Conservation (phyloP, 2,113 vertebrate species). For the Chitala chitala region DNA sequence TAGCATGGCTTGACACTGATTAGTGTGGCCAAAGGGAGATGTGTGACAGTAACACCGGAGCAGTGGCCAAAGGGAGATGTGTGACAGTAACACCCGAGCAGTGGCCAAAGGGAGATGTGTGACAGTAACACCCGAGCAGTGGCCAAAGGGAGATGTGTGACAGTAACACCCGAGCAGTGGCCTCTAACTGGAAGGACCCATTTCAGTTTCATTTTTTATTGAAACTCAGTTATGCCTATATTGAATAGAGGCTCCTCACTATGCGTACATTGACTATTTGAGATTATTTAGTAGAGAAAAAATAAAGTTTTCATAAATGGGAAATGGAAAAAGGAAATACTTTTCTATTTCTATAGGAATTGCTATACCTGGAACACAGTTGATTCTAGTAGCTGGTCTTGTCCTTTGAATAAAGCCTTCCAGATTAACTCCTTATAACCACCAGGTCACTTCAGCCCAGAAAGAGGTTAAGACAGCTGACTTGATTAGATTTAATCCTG, state of each 20-base stretch:
- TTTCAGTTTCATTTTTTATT: constrained; percentile 62
- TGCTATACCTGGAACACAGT: constrained; percentile 80
- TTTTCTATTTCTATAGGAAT: constrained; percentile 80
- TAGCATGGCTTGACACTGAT: constrained; percentile 99
- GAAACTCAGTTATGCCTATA: constrained; percentile 74
- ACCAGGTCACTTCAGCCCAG: constrained; percentile 63
- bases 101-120: too few relatives aligned
- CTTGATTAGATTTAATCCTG: constrained; percentile 33
- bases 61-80: too few relatives aligned
- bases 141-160: constrained; percentile 70
- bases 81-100: constrained; percentile 61
- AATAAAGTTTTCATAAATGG: constrained; percentile 82
- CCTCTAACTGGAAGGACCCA: constrained; percentile 68
- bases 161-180: constrained; percentile 68
- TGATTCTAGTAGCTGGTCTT: constrained; percentile 79
- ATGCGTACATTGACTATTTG: constrained; percentile 86
- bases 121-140: constrained; percentile 67
- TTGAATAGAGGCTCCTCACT: constrained; percentile 80
- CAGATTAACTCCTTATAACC: constrained; percentile 59
- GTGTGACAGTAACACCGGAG: constrained; percentile 43
- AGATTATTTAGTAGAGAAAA: constrained; percentile 56
- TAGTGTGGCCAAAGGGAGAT: constrained; percentile 83
- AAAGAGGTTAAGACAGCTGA: constrained; percentile 54
- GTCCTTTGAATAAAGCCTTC: constrained; percentile 76
- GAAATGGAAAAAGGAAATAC: constrained; percentile 73